These are phyloP conservation scores for Amblyteles armatorius DNA, from an alignment of 2,888 invertebrate species.

Conservation along the genomic window DNA sequence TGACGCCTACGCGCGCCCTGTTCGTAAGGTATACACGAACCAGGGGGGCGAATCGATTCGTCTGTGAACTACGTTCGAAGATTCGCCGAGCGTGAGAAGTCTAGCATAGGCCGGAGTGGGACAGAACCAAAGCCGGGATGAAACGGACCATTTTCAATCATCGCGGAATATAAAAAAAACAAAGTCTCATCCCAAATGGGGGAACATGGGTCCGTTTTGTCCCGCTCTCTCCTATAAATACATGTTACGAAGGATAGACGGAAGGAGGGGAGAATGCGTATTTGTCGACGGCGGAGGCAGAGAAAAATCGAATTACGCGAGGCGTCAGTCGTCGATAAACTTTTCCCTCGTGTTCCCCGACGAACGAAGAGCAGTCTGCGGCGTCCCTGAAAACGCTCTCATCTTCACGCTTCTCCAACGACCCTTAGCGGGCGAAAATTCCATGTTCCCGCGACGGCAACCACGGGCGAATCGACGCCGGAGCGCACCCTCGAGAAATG, in stretches of 20 bases:
- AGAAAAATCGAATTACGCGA: slow-evolving; percentile 28
- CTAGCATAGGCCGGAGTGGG: not conserved
- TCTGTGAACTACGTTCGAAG: not conserved
- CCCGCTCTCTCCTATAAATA: not conserved
- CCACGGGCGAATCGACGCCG: slow-evolving; percentile 25
- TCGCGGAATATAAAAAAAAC: not conserved
- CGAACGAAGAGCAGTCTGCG: not conserved
- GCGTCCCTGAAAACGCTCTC: slow-evolving; percentile 7
- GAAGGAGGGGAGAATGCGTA: slow-evolving; percentile 13
- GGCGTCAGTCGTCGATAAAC: slow-evolving; percentile 24
- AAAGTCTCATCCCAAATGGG: not conserved
- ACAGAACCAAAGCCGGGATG: not conserved
- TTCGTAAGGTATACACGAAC: not conserved
- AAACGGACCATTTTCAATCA: not conserved
- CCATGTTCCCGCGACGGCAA: slow-evolving; percentile 9
- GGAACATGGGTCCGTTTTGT: not conserved
- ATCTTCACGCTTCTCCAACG: slow-evolving; percentile 22
- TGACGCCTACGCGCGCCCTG: slow-evolving; percentile 9
- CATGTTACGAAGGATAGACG: slow-evolving; percentile 2
- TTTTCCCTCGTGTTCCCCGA: not conserved
- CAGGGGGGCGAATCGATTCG: not conserved
- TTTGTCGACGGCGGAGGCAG: not conserved
- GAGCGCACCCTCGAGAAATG: slow-evolving; percentile 33
- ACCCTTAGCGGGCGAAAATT: slow-evolving; percentile 33
- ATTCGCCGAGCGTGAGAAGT: not conserved